Conservation (phyloP, 1,140 invertebrate species). For the Ooceraea biroi region DNA sequence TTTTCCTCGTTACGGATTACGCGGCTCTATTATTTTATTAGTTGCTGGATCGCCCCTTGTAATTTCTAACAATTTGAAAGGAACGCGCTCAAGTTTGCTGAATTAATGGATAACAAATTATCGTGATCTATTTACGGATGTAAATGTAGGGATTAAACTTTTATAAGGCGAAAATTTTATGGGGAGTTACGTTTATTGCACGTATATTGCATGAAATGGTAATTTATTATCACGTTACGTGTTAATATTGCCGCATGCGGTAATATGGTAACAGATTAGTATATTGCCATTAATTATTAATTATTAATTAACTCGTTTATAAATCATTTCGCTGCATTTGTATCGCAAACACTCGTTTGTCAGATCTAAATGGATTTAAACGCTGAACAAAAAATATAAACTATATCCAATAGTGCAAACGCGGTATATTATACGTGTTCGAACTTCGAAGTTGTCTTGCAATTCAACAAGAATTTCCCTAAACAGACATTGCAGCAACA, state of each 20-base stretch:
- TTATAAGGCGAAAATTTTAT: background rate
- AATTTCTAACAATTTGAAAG: background rate
- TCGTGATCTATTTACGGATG: background rate
- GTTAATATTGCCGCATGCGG: background rate
- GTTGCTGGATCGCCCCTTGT: background rate
- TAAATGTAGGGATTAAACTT: conserved; percentile 5
- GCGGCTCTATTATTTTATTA: conserved; percentile 20
- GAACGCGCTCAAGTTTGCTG: background rate
- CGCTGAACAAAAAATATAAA: background rate
- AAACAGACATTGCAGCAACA: conserved; percentile 47
- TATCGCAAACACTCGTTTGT: background rate
- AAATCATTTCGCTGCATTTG: background rate
- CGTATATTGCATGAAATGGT: background rate
- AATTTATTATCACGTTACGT: conserved; percentile 1
- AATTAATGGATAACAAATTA: background rate
- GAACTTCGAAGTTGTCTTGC: background rate
- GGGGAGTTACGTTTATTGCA: background rate
- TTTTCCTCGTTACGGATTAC: background rate
- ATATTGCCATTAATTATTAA: background rate
- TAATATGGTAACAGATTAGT: background rate
- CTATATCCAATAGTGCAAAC: background rate
- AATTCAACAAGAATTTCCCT: background rate
- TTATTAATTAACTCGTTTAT: background rate
- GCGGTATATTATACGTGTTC: background rate
- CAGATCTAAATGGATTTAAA: background rate